Percentiles rank a stretch among this genome's conserved stretches.
These are phyloP conservation scores for Brachyopa scutellaris DNA, from an alignment of 2,888 invertebrate species.

Conservation along the genomic window DNA sequence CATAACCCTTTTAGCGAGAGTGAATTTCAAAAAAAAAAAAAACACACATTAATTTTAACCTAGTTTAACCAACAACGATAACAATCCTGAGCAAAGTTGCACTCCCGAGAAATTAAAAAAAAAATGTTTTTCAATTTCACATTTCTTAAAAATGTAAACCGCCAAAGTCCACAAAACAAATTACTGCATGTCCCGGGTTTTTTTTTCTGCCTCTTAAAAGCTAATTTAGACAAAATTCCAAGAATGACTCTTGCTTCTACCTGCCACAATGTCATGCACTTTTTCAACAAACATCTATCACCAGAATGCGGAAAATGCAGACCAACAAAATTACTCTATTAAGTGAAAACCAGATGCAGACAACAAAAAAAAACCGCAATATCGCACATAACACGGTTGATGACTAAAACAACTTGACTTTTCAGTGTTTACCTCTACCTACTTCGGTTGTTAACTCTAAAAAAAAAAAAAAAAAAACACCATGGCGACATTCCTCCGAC, in stretches of 20 bases:
- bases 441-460: background rate
- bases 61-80: no score
- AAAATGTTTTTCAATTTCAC: no score
- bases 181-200: background rate
- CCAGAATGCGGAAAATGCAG: conserved; percentile 58
- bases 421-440: conserved; percentile 24
- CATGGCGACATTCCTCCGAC: conserved; percentile 8
- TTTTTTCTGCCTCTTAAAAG: conserved; percentile 10
- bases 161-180: background rate
- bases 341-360: no score
- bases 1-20: no score
- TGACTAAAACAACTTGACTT: conserved; percentile 28
- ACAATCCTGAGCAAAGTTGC: no score
- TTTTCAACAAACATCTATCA: conserved; percentile 9
- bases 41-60: no score
- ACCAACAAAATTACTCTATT: background rate
- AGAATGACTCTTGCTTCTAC: conserved; percentile 13
- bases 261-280: conserved; percentile 11
- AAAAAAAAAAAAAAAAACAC: conserved; percentile 1
- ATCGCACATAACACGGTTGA: conserved; percentile 34
- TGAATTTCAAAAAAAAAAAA: no score
- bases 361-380: conserved; percentile 12
- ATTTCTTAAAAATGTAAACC: background rate
- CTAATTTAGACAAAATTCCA: conserved; percentile 23
- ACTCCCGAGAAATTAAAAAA: no score